A percentile compares a stretch with the other conserved stretches of the same genome.
Conservation (phyloP, 2,888 invertebrate genomes). For the Odiellus spinosus region DNA sequence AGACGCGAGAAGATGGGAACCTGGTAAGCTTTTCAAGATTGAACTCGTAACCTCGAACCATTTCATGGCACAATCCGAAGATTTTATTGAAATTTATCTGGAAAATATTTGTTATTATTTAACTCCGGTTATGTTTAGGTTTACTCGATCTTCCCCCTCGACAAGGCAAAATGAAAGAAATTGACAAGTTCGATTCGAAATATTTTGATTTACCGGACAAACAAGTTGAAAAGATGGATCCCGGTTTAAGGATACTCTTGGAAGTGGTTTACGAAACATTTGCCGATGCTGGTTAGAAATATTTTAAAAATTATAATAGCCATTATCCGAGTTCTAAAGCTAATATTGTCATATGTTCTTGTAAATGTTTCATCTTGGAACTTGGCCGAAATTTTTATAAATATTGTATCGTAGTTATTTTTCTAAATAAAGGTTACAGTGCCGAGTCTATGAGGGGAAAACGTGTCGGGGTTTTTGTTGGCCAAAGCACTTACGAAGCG, state of each 20-base stretch:
- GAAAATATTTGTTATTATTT: not conserved
- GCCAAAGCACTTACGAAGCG: conserved; percentile 60
- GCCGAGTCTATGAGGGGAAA: conserved; percentile 67
- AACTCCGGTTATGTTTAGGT: conserved; percentile 5
- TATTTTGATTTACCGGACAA: conserved; percentile 5
- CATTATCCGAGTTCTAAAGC: too few relatives aligned
- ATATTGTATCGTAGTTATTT: too few relatives aligned
- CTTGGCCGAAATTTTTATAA: too few relatives aligned
- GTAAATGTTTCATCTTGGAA: too few relatives aligned
- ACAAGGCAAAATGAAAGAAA: conserved; percentile 5
- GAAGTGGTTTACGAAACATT: conserved; percentile 32
- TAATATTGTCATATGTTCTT: too few relatives aligned
- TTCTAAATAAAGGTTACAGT: conserved; percentile 39
- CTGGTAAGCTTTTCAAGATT: conserved; percentile 38
- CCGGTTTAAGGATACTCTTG: conserved; percentile 30
- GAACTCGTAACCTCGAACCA: too few relatives aligned
- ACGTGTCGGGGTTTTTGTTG: conserved; percentile 84
- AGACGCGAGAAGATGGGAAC: conserved; percentile 74
- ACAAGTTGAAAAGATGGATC: conserved; percentile 23
- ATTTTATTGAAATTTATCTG: not conserved
- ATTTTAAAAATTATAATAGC: not conserved
- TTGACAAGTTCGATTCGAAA: conserved; percentile 8
- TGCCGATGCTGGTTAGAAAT: conserved; percentile 27
- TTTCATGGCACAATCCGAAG: too few relatives aligned
- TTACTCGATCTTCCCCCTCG: conserved; percentile 3